Percentiles rank a stretch among this genome's conserved stretches.
phyloP scores from a whole-genome alignment of 2,113 vertebrate species.

The Ammodytes marinus region DNA sequence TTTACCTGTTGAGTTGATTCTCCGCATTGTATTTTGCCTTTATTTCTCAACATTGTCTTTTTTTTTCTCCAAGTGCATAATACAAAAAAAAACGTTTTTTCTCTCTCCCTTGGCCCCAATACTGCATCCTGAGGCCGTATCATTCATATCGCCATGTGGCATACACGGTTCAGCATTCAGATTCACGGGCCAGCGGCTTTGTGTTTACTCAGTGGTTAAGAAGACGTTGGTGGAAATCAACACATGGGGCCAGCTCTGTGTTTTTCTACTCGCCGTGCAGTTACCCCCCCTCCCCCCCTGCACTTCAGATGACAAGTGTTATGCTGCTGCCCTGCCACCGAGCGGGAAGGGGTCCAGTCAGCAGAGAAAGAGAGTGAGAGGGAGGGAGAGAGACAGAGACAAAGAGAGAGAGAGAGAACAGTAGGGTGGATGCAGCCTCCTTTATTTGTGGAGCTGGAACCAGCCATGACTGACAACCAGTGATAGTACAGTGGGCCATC shows the following conservation, averaged over 20 bases:
- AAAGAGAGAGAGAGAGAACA: conserved; percentile 31
- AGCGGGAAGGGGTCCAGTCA: conserved; percentile 32
- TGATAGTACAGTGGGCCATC: conserved; percentile 58
- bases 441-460: conserved; percentile 74
- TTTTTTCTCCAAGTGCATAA: too few relatives aligned
- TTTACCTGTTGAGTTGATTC: too few relatives aligned
- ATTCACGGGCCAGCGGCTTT: conserved; percentile 50
- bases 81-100: too few relatives aligned
- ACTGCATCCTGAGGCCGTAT: conserved; percentile 35
- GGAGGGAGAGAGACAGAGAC: conserved; percentile 12
- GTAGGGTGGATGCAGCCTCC: conserved; percentile 55
- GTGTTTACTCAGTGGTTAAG: conserved; percentile 56
- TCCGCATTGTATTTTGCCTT: too few relatives aligned
- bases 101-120: too few relatives aligned
- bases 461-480: conserved; percentile 72
- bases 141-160: conserved; percentile 41
- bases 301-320: conserved; percentile 67
- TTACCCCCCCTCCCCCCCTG: conserved; percentile 37
- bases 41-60: too few relatives aligned
- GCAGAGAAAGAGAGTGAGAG: not conserved
- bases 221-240: conserved; percentile 36
- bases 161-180: conserved; percentile 27
- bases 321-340: conserved; percentile 9
- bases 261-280: conserved; percentile 41
- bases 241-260: conserved; percentile 22